Percentiles rank a stretch among this genome's conserved stretches.
Evolutionary conservation across 2,113 vertebrate species (phyloP).

Genomic region (Muscicapa adusta): DNA sequence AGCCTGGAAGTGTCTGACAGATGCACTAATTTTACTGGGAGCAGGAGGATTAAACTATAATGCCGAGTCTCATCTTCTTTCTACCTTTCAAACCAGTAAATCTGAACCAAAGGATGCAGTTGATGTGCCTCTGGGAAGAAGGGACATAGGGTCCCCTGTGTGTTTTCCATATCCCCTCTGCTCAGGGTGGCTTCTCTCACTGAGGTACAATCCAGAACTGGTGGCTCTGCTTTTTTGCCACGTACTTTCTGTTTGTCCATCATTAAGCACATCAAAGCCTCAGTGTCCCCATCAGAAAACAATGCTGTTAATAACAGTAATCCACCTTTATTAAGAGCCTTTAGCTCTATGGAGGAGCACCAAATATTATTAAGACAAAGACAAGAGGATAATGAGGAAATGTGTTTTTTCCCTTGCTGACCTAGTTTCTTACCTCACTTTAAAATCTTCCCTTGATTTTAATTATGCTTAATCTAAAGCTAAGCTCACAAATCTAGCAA

Average conservation of each 20-base stretch:
- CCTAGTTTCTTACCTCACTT: conserved; percentile 48
- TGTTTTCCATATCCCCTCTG: background rate
- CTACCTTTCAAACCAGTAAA: background rate
- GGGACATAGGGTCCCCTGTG: background rate
- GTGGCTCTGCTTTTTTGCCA: background rate
- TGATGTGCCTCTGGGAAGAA: background rate
- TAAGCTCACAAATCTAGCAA: conserved; percentile 47
- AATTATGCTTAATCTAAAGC: conserved; percentile 44
- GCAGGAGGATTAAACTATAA: background rate
- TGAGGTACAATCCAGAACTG: background rate
- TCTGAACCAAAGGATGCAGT: background rate
- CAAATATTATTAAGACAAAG: conserved; percentile 33
- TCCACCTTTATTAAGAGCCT: conserved; percentile 37
- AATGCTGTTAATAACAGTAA: conserved; percentile 22
- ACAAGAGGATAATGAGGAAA: conserved; percentile 40
- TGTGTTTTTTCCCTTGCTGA: conserved; percentile 12
- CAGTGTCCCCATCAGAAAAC: background rate
- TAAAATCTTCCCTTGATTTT: conserved; percentile 43
- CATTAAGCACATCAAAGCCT: background rate
- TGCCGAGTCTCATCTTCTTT: background rate
- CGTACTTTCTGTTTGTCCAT: background rate
- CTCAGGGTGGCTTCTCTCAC: background rate
- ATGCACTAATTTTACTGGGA: background rate
- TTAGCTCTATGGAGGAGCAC: background rate
- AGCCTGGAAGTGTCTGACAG: background rate